A percentile compares a stretch with the other conserved stretches of the same genome.
Evolutionary conservation across 1,140 invertebrate species (phyloP).

Genomic region (Dreissena rostriformis): DNA sequence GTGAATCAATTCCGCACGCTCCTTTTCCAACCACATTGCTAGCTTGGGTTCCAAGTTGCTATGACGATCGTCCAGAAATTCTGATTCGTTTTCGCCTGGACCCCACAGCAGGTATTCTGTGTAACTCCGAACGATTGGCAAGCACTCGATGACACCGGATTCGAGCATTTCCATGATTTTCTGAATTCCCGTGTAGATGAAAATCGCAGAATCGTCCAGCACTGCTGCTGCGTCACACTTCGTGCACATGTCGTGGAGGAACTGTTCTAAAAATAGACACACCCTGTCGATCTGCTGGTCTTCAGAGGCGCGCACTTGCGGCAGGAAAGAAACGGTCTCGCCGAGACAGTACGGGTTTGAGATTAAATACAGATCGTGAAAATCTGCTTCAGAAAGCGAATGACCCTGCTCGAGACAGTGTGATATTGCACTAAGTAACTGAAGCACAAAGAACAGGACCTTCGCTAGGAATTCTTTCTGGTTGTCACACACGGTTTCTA

Average conservation of each 20-base stretch:
- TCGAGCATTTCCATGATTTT: slow-evolving; percentile 69
- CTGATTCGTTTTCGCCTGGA: slow-evolving; percentile 60
- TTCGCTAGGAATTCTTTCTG: slow-evolving; percentile 67
- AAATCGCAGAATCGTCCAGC: slow-evolving; percentile 55
- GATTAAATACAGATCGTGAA: slow-evolving; percentile 73
- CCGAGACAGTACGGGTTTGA: slow-evolving; percentile 68
- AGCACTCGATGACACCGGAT: slow-evolving; percentile 65
- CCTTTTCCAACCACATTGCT: slow-evolving; percentile 74
- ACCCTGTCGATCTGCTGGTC: slow-evolving; percentile 71
- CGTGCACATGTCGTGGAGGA: slow-evolving; percentile 65
- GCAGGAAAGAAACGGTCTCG: slow-evolving; percentile 73
- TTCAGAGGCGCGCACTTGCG: slow-evolving; percentile 69
- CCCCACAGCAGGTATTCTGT: slow-evolving; percentile 76
- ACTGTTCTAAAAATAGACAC: slow-evolving; percentile 71
- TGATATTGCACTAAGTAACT: slow-evolving; percentile 76
- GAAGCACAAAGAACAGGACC: slow-evolving; percentile 70
- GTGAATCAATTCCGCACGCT: slow-evolving; percentile 67
- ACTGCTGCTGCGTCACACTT: slow-evolving; percentile 60
- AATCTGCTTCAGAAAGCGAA: slow-evolving; percentile 70
- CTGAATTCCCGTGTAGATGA: slow-evolving; percentile 59
- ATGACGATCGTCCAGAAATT: slow-evolving; percentile 53
- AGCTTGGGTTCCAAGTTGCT: slow-evolving; percentile 74
- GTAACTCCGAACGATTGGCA: slow-evolving; percentile 70
- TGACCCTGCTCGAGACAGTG: slow-evolving; percentile 76
- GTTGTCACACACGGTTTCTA: slow-evolving; percentile 68